Conservation (phyloP, 2,888 invertebrate species). For the Tenthredo distinguenda region DNA sequence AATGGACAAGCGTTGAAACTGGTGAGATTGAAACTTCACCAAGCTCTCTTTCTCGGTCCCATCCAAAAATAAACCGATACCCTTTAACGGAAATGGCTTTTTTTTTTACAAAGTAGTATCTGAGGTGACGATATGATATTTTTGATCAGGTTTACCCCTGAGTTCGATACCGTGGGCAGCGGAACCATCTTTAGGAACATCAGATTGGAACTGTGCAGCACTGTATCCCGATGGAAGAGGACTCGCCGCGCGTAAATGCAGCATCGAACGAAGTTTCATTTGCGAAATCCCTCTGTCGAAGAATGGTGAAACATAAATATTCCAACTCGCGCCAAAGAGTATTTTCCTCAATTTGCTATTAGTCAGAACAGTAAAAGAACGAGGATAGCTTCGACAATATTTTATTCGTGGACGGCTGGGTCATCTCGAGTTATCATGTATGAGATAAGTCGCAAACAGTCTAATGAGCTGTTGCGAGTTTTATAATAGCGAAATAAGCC, state of each 20-base stretch:
- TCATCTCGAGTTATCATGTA: background rate
- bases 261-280: background rate
- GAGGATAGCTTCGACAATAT: background rate
- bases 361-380: background rate
- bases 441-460: background rate
- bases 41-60: background rate
- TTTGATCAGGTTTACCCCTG: constrained; percentile 8
- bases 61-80: background rate
- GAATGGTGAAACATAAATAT: background rate
- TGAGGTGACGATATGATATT: background rate
- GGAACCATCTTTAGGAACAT: background rate
- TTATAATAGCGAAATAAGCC: background rate
- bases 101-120: background rate
- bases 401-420: background rate
- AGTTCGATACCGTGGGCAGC: background rate
- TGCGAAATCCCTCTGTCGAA: constrained; percentile 11
- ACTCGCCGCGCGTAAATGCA: constrained; percentile 4
- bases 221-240: background rate
- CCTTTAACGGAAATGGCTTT: too few species aligned
- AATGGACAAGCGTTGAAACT: constrained; percentile 34
- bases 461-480: background rate
- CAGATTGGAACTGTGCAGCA: background rate
- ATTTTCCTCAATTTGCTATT: background rate
- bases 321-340: background rate
- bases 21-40: background rate